Base-by-base conservation (phyloP, 1,140 invertebrate genomes). In the Platorchestia sp. region DNA sequence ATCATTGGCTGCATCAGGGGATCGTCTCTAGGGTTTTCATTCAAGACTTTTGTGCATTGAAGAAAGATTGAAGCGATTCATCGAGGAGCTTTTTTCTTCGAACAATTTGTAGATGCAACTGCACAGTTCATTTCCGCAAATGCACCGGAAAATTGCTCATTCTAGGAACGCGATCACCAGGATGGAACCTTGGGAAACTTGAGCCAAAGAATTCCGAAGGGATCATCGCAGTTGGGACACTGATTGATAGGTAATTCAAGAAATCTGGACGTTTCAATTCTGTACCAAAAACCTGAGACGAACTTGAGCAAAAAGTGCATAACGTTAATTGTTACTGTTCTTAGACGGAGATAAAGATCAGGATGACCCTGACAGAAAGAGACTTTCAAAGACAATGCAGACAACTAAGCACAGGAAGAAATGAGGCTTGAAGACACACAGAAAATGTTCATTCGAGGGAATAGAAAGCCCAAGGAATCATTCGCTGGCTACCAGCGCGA, bases 141-240 rank as follows among this genome's bases (percentile, higher is more conserved):
- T 89, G 87, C 43, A 44, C 87, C 41, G 43, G 87, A 89, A 89
- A 89, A 89, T 89, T 89, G 87, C 87, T 89, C 87, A 42, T 89
- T 89, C 87, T 44, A 89, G 87, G 41, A 44, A 44, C 87, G 41
- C 87, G 27, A 89, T 89, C 87, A 41, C 27, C 43, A 7, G 87
- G 43, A 41, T 42, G 14, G 87, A 44, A 42, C 27, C 36, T 10
- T 27, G 43, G 5, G 87, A 41, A 43, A 42, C 87, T 75, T 27
- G 27, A 36, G 59, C 59, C 1, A 27, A 75, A 75, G 1, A 36
- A 75, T 75, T 10, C 27, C 1, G 10, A 75, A 3, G 59, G 59
- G 59, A 75, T 75, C 59, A 75, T 36, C 10, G 59, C 59, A 27
- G 10, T 27, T 51, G 1, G 59, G 59, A 75, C 59, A 75, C 59